Conservation (phyloP, 1,140 invertebrate species). For the Hycleus cichorii region DNA sequence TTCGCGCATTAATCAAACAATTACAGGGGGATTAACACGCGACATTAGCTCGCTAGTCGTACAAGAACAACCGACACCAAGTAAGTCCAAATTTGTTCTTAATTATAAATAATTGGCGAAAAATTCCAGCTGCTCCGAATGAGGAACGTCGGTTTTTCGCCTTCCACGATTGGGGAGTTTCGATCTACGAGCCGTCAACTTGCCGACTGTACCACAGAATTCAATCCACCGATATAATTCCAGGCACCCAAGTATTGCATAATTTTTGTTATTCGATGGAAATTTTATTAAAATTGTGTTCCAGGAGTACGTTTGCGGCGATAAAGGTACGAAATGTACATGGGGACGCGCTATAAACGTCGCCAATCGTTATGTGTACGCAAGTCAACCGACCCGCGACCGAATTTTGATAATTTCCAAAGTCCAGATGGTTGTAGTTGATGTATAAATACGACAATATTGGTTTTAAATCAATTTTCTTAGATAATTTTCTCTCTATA, state of each 20-base stretch:
- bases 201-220: constrained; percentile 68
- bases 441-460: constrained; percentile 44
- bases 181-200: constrained; percentile 66
- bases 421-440: constrained; percentile 65
- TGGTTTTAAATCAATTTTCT: not conserved
- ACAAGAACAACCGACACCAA: constrained; percentile 60
- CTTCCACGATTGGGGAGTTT: constrained; percentile 71
- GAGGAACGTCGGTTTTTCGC: constrained; percentile 65
- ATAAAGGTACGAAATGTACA: constrained; percentile 55
- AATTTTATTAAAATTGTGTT: constrained; percentile 12
- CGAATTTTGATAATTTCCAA: constrained; percentile 66
- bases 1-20: not conserved
- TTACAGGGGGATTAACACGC: constrained; percentile 55
- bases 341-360: constrained; percentile 73
- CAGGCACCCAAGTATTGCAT: constrained; percentile 55
- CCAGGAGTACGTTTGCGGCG: constrained; percentile 64
- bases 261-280: not conserved
- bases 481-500: constrained; percentile 29
- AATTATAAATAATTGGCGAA: not conserved
- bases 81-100: constrained; percentile 41
- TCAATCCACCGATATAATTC: constrained; percentile 65
- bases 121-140: constrained; percentile 47
- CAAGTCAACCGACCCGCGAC: constrained; percentile 64
- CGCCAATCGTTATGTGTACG: constrained; percentile 66
- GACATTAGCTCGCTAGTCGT: constrained; percentile 67